phyloP scores from a whole-genome alignment of 2,797 vertebrate species.

The Betta splendens region DNA sequence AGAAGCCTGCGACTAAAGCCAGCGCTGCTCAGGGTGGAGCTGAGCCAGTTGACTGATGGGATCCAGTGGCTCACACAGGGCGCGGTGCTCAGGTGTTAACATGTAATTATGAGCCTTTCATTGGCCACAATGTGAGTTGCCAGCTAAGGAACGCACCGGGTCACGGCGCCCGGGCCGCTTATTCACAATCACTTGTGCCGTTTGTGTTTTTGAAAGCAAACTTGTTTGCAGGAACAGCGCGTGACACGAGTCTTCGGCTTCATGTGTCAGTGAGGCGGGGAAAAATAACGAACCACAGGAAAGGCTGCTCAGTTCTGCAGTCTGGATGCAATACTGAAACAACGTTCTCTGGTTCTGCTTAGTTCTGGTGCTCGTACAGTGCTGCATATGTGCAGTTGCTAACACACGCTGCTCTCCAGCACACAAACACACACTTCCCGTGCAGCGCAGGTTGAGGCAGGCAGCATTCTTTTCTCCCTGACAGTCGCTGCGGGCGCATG shows the following conservation, averaged over 20 bases:
- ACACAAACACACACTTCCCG: conserved; percentile 63
- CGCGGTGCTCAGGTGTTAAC: conserved; percentile 76
- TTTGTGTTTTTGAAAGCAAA: conserved; percentile 34
- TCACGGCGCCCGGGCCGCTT: conserved; percentile 62
- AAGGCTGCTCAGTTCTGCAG: not conserved
- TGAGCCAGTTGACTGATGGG: conserved; percentile 78
- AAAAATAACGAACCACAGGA: too few relatives aligned
- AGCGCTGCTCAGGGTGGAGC: conserved; percentile 71
- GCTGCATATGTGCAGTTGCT: conserved; percentile 48
- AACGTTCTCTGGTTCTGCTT: too few relatives aligned
- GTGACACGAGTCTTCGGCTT: conserved; percentile 44
- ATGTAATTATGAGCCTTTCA: conserved; percentile 84
- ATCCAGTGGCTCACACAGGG: conserved; percentile 79
- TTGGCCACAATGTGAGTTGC: conserved; percentile 77
- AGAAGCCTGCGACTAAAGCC: conserved; percentile 58
- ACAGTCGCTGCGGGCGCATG: conserved; percentile 91
- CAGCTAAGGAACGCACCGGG: conserved; percentile 60
- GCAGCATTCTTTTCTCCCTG: conserved; percentile 85
- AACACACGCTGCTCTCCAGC: conserved; percentile 40
- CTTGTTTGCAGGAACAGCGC: conserved; percentile 47
- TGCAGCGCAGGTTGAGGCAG: conserved; percentile 84
- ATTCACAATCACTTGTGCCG: conserved; percentile 50
- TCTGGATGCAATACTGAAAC: conserved; percentile 6
- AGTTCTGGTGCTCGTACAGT: conserved; percentile 29
- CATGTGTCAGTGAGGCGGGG: too few relatives aligned